Percentiles rank a stretch among this genome's conserved stretches.
Evolutionary conservation across 2,113 vertebrate genomes (phyloP).

Genomic region (Leiothrix lutea): DNA sequence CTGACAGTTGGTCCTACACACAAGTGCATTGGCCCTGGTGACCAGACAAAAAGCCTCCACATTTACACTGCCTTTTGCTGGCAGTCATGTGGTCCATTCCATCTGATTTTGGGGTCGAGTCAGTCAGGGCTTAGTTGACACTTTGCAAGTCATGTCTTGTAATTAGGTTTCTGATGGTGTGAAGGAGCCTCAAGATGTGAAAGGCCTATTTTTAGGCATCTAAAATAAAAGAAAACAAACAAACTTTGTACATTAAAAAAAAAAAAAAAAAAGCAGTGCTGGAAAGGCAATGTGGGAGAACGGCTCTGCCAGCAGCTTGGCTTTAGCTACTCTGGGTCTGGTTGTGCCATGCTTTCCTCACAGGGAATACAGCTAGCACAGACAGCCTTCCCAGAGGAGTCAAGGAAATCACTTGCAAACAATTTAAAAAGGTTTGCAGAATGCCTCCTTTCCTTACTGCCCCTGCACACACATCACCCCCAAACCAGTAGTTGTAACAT

Average conservation of each 20-base stretch:
- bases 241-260: not conserved
- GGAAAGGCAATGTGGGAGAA: not conserved
- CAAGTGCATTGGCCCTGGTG: not conserved
- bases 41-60: not conserved
- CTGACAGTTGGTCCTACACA: not conserved
- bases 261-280: not conserved
- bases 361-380: not conserved
- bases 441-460: not conserved
- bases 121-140: not conserved
- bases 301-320: not conserved
- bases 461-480: not conserved
- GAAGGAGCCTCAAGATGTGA: not conserved
- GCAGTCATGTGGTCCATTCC: not conserved
- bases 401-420: conserved; percentile 12
- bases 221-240: conserved; percentile 22
- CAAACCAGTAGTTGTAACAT: accelerated
- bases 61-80: not conserved
- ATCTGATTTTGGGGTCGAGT: not conserved
- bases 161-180: not conserved
- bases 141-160: not conserved
- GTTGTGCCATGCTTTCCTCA: conserved; percentile 15
- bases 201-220: not conserved
- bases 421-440: not conserved
- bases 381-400: not conserved
- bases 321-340: not conserved